These are phyloP conservation scores for Climacteris rufus DNA, from an alignment of 2,113 vertebrate species.

Conservation along the genomic window DNA sequence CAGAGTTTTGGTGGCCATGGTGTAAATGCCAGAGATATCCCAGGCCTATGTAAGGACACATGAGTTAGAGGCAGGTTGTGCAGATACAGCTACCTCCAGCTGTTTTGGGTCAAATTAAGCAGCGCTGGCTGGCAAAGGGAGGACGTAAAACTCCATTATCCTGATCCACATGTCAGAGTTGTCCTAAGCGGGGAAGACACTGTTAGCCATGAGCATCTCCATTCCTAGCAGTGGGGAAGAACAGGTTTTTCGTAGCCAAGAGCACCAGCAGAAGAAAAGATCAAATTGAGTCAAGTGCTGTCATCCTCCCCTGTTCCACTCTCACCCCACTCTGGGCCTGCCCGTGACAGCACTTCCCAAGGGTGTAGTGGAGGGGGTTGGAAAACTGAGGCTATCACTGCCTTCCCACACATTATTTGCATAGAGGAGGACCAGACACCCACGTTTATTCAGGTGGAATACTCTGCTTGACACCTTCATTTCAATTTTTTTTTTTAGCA, in stretches of 20 bases:
- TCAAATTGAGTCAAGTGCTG: background rate
- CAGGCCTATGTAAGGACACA: background rate
- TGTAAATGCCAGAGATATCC: background rate
- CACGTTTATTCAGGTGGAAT: background rate
- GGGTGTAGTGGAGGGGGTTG: background rate
- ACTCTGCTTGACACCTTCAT: background rate
- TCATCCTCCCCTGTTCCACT: background rate
- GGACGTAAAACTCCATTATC: background rate
- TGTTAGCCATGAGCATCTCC: background rate
- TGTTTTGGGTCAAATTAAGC: background rate
- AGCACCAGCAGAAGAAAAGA: background rate
- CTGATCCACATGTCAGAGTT: background rate
- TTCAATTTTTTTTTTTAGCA: background rate
- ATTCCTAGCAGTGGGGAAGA: background rate
- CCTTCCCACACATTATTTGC: background rate
- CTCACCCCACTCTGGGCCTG: background rate
- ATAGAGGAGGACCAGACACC: background rate
- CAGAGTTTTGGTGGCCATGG: background rate
- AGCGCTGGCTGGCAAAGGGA: background rate
- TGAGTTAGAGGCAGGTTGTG: background rate
- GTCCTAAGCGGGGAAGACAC: background rate
- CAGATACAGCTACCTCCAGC: background rate
- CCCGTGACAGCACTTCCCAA: accelerated
- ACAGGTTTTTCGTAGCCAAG: background rate
- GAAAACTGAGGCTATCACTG: background rate